A percentile compares a stretch with the other conserved stretches of the same genome.
Conservation (phyloP, 2,797 vertebrate species). For the Leptodactylus fallax region DNA sequence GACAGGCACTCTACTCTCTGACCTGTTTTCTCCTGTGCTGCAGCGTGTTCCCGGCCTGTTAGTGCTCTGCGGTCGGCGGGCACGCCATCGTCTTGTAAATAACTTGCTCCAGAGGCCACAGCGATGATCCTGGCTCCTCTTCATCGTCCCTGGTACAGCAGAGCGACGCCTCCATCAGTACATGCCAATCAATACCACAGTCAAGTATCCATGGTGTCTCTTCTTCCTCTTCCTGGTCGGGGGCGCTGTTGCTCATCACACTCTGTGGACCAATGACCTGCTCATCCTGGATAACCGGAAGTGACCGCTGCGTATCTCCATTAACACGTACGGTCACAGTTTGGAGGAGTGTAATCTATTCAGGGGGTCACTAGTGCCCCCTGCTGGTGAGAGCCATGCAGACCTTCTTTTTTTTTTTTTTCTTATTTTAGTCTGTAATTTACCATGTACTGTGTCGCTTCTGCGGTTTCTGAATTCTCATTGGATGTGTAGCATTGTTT, state of each 20-base stretch:
- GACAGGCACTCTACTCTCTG: no score
- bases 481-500: no score
- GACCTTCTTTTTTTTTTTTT: not conserved
- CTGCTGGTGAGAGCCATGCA: not conserved
- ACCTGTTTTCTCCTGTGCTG: conserved; percentile 5
- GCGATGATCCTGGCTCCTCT: conserved; percentile 73
- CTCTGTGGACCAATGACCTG: not conserved
- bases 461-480: no score
- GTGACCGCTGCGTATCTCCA: not conserved
- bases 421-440: no score
- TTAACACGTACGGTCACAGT: not conserved
- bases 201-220: not conserved
- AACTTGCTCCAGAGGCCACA: conserved; percentile 79
- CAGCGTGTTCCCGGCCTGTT: conserved; percentile 83
- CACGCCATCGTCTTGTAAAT: conserved; percentile 77
- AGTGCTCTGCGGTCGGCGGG: conserved; percentile 72
- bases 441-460: no score
- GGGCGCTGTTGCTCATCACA: not conserved
- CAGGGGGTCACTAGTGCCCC: not conserved
- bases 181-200: not conserved
- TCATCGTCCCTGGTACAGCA: conserved; percentile 38
- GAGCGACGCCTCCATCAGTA: not conserved
- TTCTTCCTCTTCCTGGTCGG: not conserved
- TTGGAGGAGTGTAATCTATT: not conserved
- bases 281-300: not conserved